Conservation (phyloP, 2,888 invertebrate genomes). For the Tipula lateralis region DNA sequence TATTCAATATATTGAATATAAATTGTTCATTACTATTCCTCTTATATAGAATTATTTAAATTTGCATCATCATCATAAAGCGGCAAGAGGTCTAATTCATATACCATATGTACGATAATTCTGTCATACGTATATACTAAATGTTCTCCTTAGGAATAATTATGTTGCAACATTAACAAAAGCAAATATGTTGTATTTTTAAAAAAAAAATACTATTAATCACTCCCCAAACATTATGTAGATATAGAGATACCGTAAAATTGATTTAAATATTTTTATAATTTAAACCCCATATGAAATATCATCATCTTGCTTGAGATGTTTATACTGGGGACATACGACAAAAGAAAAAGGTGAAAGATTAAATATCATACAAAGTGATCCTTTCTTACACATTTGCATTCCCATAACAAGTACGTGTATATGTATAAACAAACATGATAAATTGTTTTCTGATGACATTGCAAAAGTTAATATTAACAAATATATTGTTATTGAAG, state of each 20-base stretch:
- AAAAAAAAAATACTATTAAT: not conserved
- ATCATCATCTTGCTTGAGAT: not conserved
- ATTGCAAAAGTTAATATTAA: not conserved
- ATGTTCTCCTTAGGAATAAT: not conserved
- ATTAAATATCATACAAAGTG: not conserved
- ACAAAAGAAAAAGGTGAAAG: not conserved
- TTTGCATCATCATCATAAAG: not conserved
- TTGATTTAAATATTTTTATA: not conserved
- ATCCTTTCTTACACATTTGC: not conserved
- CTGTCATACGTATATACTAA: not conserved
- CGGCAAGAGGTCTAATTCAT: not conserved
- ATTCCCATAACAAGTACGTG: not conserved
- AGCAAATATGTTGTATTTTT: not conserved
- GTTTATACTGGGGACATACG: not conserved
- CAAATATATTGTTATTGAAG: not conserved
- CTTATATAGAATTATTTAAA: not conserved
- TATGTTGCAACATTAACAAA: not conserved
- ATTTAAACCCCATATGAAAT: not conserved
- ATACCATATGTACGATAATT: not conserved
- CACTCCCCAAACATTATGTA: not conserved
- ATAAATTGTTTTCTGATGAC: not conserved
- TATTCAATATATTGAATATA: not conserved
- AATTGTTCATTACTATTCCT: not conserved
- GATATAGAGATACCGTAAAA: no score
- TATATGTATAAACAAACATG: not conserved